Evolutionary conservation across 2,113 vertebrate genomes (phyloP).

Genomic region (Xiphophorus couchianus): DNA sequence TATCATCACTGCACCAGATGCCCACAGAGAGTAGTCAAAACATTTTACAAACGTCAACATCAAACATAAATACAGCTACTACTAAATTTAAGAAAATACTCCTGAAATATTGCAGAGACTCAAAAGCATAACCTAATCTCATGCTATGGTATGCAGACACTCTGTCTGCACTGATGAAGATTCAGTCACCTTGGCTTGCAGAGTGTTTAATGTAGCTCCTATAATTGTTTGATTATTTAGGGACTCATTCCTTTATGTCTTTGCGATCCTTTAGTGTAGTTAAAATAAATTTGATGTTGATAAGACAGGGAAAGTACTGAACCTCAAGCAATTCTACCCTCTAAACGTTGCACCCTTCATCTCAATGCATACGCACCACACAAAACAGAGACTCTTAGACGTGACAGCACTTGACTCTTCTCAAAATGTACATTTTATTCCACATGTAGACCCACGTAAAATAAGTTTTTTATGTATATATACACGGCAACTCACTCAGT

Average conservation of each 20-base stretch:
- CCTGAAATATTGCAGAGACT: neutral
- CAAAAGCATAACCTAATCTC: neutral
- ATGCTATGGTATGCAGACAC: neutral
- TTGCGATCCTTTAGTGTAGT: neutral
- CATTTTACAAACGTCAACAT: neutral
- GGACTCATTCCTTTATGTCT: neutral
- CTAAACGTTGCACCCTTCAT: neutral
- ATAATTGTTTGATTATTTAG: neutral
- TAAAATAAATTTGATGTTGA: neutral
- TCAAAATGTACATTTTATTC: neutral
- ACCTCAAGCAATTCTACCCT: too few relatives aligned
- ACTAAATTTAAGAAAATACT: neutral
- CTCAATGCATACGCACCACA: neutral
- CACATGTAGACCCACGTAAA: neutral
- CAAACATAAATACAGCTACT: neutral
- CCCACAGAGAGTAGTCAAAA: neutral
- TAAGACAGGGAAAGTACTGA: too few relatives aligned
- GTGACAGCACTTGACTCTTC: neutral
- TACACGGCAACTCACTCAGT: slow-evolving; percentile 12
- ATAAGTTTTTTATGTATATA: neutral
- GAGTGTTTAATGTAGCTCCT: neutral
- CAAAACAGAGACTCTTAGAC: neutral
- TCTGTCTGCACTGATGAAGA: neutral
- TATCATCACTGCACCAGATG: neutral
- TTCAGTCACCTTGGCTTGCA: neutral